Evolutionary conservation across 1,140 invertebrate genomes (phyloP), one percentile per base, ranked within the genome.

Genomic region (Lepidurus arcticus): DNA sequence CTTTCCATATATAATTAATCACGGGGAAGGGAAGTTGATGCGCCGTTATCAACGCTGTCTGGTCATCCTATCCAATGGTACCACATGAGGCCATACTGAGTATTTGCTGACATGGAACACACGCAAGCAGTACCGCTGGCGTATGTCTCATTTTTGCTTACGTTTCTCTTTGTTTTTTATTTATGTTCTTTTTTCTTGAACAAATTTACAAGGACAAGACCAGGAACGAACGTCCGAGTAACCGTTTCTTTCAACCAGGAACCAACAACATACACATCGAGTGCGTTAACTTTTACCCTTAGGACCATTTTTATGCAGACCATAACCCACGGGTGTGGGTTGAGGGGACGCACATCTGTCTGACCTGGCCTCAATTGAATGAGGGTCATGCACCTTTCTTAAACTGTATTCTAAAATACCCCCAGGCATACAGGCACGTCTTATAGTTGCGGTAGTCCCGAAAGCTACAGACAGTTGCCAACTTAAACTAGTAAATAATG

Each of bases 361-460:
- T 7, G 8, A 65, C 53, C 53, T 65, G 53, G n/a, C 53, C 53
- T 65, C 53, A 65, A 65, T 65, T n/a, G 53, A 21, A 65, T 65
- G 3, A 16, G 53, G 53, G 53, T 9, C 13, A 65, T 65, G 53
- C 1, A 65, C 53, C 53, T 65, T 65, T 11, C 53, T 65, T n/a
- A 7, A 7, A 65, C 53, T 16, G n/a, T 65, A 65, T 7, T 11
- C 16, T 21, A 65, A 21, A 21, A 47, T 10, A 13, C 21, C 53
- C 53, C 21, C 9, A 21, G 53, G 53, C 53, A 65, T 16, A 16
- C 53, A 21, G 13, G 13, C 53, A 21, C 53, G 4, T 34, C 34
- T 34, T 65, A 65, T 11, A 65, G 1, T 13, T 65, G 21, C 3
- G 53, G 53, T 16, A 65, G 7, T 65, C 21, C n/a, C 34, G 3